These are phyloP conservation scores for Chironomus tentans DNA, from an alignment of 2,888 invertebrate genomes.

Conservation along the genomic window DNA sequence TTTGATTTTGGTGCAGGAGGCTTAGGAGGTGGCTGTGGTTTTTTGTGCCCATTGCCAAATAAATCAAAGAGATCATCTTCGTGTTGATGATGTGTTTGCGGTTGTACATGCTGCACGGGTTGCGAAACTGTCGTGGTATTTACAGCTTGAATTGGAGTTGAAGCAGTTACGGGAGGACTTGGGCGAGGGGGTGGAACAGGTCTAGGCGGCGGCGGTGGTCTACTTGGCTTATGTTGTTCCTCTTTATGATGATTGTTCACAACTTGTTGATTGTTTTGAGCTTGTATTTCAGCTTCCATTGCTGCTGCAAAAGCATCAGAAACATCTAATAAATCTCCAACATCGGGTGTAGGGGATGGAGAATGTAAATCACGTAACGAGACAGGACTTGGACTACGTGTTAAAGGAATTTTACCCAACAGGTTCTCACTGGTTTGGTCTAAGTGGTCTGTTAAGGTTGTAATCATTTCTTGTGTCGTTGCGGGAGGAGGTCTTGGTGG, in stretches of 20 bases:
- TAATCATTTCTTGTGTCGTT: slow-evolving; percentile 77
- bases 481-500: slow-evolving; percentile 60
- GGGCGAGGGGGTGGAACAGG: slow-evolving; percentile 37
- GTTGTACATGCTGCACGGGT: neutral
- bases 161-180: slow-evolving; percentile 33
- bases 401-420: slow-evolving; percentile 72
- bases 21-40: slow-evolving; percentile 43
- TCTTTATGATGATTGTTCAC: slow-evolving; percentile 29
- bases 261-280: slow-evolving; percentile 25
- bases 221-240: slow-evolving; percentile 30
- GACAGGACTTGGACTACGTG: slow-evolving; percentile 79
- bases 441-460: slow-evolving; percentile 80
- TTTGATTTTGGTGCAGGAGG: slow-evolving; percentile 48
- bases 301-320: slow-evolving; percentile 37
- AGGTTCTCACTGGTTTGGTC: slow-evolving; percentile 79
- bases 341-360: slow-evolving; percentile 72
- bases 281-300: slow-evolving; percentile 29
- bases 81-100: slow-evolving; percentile 28
- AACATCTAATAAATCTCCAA: slow-evolving; percentile 56
- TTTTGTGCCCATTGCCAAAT: slow-evolving; percentile 41
- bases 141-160: slow-evolving; percentile 28
- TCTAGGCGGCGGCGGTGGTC: slow-evolving; percentile 41
- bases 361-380: slow-evolving; percentile 73
- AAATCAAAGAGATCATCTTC: slow-evolving; percentile 51
- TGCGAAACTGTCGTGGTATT: slow-evolving; percentile 33